These are phyloP conservation scores for Thumatha senex DNA, from an alignment of 2,888 invertebrate species.

Conservation along the genomic window DNA sequence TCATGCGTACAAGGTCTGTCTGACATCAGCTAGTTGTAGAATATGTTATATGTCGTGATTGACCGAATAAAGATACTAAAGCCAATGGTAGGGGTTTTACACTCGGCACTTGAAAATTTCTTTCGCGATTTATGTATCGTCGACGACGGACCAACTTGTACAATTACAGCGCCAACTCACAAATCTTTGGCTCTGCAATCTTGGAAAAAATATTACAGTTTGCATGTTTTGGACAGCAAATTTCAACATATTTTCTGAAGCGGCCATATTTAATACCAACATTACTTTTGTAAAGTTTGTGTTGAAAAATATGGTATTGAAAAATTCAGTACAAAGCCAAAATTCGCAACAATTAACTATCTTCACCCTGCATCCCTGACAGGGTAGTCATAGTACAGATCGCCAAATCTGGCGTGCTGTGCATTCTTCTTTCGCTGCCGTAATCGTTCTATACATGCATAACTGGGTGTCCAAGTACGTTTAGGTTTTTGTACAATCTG, in stretches of 20 bases:
- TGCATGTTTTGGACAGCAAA: slow-evolving; percentile 3
- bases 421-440: too few species aligned
- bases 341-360: too few species aligned
- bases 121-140: slow-evolving; percentile 52
- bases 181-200: slow-evolving; percentile 32
- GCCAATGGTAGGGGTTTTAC: slow-evolving; percentile 5
- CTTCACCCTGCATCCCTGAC: too few species aligned
- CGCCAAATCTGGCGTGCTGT: too few species aligned
- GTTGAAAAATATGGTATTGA: neutral
- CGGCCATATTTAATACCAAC: too few species aligned
- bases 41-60: neutral
- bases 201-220: slow-evolving; percentile 12
- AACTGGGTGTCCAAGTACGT: too few species aligned
- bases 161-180: slow-evolving; percentile 40
- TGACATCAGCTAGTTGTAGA: too few species aligned
- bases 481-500: too few species aligned
- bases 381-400: too few species aligned
- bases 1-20: too few species aligned
- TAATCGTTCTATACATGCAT: too few species aligned
- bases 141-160: slow-evolving; percentile 44
- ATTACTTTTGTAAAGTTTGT: slow-evolving; percentile 1
- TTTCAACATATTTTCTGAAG: slow-evolving; percentile 5
- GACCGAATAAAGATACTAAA: neutral
- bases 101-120: slow-evolving; percentile 53
- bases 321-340: neutral